Evolutionary conservation across 2,888 invertebrate genomes (phyloP).

Genomic region (Ecliptopera silaceata): DNA sequence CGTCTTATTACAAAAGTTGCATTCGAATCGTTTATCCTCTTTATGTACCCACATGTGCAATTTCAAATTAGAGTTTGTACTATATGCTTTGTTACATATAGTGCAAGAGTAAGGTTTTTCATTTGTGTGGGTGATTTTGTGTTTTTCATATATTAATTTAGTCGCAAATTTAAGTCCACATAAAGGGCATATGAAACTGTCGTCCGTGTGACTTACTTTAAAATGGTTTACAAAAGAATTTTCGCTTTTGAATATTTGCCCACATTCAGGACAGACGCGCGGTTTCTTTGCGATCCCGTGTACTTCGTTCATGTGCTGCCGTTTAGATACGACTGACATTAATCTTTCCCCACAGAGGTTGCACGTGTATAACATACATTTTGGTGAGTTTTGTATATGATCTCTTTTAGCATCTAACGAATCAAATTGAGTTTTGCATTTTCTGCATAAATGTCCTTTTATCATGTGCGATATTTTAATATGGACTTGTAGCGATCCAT

Average conservation of each 20-base stretch:
- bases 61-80: slow-evolving; percentile 65
- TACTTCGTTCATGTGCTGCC: slow-evolving; percentile 55
- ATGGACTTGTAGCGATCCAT: slow-evolving; percentile 37
- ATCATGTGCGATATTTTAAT: slow-evolving; percentile 33
- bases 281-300: slow-evolving; percentile 58
- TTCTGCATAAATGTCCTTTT: background rate
- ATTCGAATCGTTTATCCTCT: slow-evolving; percentile 68
- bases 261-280: slow-evolving; percentile 63
- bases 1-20: slow-evolving; percentile 66
- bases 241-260: slow-evolving; percentile 54
- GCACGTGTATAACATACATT: background rate
- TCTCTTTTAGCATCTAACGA: background rate
- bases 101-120: slow-evolving; percentile 77
- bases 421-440: background rate
- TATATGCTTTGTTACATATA: slow-evolving; percentile 71
- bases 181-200: slow-evolving; percentile 63
- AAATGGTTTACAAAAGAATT: slow-evolving; percentile 53
- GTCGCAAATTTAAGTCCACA: slow-evolving; percentile 69
- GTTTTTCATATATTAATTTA: slow-evolving; percentile 60
- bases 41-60: slow-evolving; percentile 77
- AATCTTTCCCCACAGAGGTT: slow-evolving; percentile 64
- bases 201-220: slow-evolving; percentile 62
- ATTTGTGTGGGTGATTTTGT: slow-evolving; percentile 78
- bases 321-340: slow-evolving; percentile 59
- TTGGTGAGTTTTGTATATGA: background rate